Percentiles rank a stretch among this genome's conserved stretches.
Evolutionary conservation across 2,113 vertebrate species (phyloP).

Genomic region (Microcebus tavaratra): DNA sequence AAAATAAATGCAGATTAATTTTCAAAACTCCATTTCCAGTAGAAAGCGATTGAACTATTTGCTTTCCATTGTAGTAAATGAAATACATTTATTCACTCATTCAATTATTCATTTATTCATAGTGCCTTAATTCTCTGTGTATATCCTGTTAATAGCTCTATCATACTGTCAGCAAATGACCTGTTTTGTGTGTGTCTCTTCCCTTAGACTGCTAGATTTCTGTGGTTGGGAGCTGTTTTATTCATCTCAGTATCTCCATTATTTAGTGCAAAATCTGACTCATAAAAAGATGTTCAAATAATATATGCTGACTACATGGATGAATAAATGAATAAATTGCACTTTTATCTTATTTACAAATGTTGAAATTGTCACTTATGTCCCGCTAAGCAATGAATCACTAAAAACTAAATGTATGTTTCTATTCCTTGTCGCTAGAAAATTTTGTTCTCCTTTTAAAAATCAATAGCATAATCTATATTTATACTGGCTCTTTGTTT

Average conservation of each 20-base stretch:
- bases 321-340: neutral
- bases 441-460: conserved; percentile 11
- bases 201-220: neutral
- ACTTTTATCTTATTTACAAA: conserved; percentile 32
- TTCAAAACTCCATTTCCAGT: neutral
- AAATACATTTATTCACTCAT: neutral
- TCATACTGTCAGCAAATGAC: neutral
- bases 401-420: conserved; percentile 40
- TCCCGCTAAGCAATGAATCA: conserved; percentile 37
- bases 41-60: neutral
- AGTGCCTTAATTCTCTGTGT: neutral
- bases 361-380: conserved; percentile 35
- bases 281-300: neutral
- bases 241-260: conserved; percentile 17
- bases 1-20: neutral
- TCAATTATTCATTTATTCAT: neutral
- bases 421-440: neutral
- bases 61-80: neutral
- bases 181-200: neutral
- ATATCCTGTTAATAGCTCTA: neutral
- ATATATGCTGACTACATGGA: neutral
- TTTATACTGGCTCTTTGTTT: conserved; percentile 30
- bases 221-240: neutral
- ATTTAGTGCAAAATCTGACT: conserved; percentile 18
- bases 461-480: neutral